A percentile compares a stretch with the other conserved stretches of the same genome.
Conservation (phyloP, 2,797 vertebrate genomes). For the Amniataba percoides region DNA sequence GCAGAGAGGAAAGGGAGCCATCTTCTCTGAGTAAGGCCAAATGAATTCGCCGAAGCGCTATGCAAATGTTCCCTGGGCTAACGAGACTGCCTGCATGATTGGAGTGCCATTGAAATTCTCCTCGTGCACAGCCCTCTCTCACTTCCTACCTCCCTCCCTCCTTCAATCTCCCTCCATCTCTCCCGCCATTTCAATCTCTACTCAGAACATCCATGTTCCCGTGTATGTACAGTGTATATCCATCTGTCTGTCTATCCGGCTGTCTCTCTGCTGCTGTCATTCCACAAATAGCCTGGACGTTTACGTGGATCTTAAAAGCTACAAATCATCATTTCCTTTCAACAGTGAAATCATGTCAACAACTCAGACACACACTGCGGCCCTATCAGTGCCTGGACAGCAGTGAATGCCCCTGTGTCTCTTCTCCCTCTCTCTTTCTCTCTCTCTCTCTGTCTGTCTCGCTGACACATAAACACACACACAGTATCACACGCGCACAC, state of each 20-base stretch:
- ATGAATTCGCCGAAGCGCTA: constrained; percentile 87
- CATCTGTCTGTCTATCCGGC: constrained; percentile 50
- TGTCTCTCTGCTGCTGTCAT: constrained; percentile 40
- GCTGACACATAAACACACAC: constrained; percentile 43
- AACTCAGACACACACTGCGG: constrained; percentile 59
- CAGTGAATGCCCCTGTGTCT: constrained; percentile 79
- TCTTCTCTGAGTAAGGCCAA: constrained; percentile 86
- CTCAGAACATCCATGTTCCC: constrained; percentile 67
- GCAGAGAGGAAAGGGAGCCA: constrained; percentile 84
- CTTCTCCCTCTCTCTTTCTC: constrained; percentile 42
- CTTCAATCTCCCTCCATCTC: constrained; percentile 77
- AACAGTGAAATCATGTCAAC: constrained; percentile 56
- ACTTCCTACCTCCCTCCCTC: constrained; percentile 75
- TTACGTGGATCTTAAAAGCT: constrained; percentile 30
- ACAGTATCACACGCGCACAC: constrained; percentile 46
- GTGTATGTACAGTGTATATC: constrained; percentile 33
- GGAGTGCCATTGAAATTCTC: constrained; percentile 90
- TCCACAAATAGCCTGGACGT: constrained; percentile 10
- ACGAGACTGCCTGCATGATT: constrained; percentile 89
- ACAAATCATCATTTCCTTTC: constrained; percentile 46
- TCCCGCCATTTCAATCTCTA: constrained; percentile 76
- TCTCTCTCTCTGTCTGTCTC: constrained; percentile 49
- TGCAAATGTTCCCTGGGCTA: constrained; percentile 89
- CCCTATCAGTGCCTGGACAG: constrained; percentile 71
- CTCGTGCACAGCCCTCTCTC: constrained; percentile 82